phyloP scores from a whole-genome alignment of 2,888 invertebrate genomes.

The Lepidonotus clava region DNA sequence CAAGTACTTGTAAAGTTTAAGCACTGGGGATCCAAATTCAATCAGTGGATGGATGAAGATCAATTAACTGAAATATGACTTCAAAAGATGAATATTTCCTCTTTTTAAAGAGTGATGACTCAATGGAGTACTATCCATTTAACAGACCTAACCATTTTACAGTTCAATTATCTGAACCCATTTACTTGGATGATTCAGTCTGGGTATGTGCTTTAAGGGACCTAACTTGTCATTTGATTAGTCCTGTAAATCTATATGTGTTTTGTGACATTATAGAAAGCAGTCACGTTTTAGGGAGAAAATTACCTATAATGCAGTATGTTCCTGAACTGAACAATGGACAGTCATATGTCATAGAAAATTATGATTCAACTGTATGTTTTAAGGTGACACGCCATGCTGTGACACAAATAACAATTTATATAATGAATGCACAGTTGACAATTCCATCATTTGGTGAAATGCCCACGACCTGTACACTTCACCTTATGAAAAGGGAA shows the following conservation, averaged over 20 bases:
- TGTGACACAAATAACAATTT: neutral
- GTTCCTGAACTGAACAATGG: neutral
- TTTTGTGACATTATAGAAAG: neutral
- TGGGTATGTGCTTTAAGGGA: neutral
- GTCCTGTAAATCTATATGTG: neutral
- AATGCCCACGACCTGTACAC: slow-evolving; percentile 5
- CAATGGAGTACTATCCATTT: neutral
- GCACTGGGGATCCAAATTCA: too few species aligned
- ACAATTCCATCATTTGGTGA: neutral
- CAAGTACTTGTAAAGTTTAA: too few species aligned
- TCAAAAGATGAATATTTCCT: neutral
- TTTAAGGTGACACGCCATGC: neutral
- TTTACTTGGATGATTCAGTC: neutral
- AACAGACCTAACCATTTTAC: neutral
- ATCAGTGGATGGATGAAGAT: neutral
- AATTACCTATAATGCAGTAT: neutral
- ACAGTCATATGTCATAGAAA: neutral
- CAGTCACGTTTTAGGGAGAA: neutral
- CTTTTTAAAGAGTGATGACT: neutral
- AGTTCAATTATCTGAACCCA: neutral
- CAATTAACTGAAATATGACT: neutral
- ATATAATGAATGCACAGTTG: neutral
- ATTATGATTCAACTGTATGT: neutral
- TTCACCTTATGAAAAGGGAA: neutral
- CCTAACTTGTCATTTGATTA: neutral